Conservation (phyloP, 2,113 vertebrate genomes). For the Ictidomys tridecemlineatus region DNA sequence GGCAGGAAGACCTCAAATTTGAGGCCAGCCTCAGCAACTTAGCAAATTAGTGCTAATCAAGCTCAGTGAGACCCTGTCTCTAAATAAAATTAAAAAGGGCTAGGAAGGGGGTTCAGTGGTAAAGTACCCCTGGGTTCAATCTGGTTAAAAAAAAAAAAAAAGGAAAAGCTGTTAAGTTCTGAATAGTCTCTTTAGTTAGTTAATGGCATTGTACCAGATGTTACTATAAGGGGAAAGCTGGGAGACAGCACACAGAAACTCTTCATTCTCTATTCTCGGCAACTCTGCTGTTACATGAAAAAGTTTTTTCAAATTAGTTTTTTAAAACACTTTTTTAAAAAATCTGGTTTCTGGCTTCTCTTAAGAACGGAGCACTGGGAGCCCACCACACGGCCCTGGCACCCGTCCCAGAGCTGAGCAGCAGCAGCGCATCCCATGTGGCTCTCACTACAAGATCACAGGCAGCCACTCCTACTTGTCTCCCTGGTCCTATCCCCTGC, state of each 20-base stretch:
- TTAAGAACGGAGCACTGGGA: neutral
- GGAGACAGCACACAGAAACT: neutral
- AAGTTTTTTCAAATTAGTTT: neutral
- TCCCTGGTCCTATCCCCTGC: neutral
- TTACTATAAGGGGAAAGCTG: neutral
- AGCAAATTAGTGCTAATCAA: too few species aligned
- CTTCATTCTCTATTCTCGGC: rapidly evolving
- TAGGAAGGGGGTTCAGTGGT: too few species aligned
- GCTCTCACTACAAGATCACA: neutral
- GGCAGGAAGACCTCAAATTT: too few species aligned
- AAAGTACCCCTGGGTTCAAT: too few species aligned
- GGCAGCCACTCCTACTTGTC: neutral
- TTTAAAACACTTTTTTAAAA: neutral
- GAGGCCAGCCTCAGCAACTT: too few species aligned
- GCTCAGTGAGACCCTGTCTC: too few species aligned
- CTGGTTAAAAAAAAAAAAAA: too few species aligned
- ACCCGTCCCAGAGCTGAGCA: neutral
- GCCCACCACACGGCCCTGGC: neutral
- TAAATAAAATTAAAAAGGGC: too few species aligned
- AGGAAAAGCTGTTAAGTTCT: neutral
- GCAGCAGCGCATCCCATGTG: neutral
- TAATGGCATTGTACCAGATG: neutral
- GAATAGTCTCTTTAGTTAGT: neutral
- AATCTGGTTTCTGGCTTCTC: neutral
- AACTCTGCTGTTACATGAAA: neutral